phyloP scores from a whole-genome alignment of 2,888 invertebrate genomes.

The Ennomos quercinarius region DNA sequence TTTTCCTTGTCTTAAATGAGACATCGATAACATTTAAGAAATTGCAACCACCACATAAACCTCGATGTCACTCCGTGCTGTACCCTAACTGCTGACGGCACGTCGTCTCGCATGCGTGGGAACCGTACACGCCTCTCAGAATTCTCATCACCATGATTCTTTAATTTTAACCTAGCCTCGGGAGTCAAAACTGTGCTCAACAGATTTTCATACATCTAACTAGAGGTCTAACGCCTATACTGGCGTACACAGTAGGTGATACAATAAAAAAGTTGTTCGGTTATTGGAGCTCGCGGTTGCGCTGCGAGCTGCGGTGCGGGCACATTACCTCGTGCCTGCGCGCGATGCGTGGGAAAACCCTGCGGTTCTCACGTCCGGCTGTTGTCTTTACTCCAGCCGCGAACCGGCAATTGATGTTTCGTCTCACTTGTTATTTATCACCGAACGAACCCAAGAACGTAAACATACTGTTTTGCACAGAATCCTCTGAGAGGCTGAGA shows the following conservation, averaged over 20 bases:
- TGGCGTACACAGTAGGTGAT: too few species aligned
- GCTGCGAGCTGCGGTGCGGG: neutral
- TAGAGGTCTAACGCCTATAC: neutral
- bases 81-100: too few species aligned
- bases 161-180: too few species aligned
- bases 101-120: too few species aligned
- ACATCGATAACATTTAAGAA: too few species aligned
- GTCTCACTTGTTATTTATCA: conserved; percentile 17
- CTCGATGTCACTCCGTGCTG: too few species aligned
- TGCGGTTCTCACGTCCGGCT: conserved; percentile 31
- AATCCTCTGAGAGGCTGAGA: conserved; percentile 6
- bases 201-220: too few species aligned
- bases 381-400: conserved; percentile 28
- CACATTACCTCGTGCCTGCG: conserved; percentile 5
- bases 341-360: conserved; percentile 34
- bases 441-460: conserved; percentile 6
- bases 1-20: too few species aligned
- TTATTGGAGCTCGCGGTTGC: neutral
- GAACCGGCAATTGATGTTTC: conserved; percentile 27
- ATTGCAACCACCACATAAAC: too few species aligned
- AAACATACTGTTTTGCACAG: conserved; percentile 10
- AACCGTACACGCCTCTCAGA: too few species aligned
- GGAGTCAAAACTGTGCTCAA: too few species aligned
- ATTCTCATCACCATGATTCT: too few species aligned
- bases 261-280: neutral